Base-by-base conservation (phyloP, 2,888 invertebrate genomes). In the Chrysotoxum bicinctum region DNA sequence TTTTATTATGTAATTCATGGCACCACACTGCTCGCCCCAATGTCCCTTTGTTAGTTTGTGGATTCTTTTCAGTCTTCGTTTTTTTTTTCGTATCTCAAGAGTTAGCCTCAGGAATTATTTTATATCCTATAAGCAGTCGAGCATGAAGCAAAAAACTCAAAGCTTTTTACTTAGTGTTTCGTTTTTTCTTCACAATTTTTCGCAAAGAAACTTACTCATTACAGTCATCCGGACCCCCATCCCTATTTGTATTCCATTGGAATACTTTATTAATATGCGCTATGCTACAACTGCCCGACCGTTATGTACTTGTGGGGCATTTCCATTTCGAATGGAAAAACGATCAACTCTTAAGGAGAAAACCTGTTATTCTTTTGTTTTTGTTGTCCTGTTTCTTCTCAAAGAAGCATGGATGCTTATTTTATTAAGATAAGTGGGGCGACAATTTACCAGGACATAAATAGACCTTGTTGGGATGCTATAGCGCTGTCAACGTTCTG, bases 381-480 rank as follows among this genome's bases (percentile, higher is more conserved):
- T 68, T 23, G 23, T 48, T 50, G 32, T 21, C 4, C 9, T 8
- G 9, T 23, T 16, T n/a, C 8, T 32, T 2, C 19, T 21, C 19
- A 54, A 30, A 62, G 54, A 54, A 35, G 52, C 58, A 58, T 45
- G 66, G 75, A 72, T 80, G 58, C 70, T 84, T 76, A 66, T 75
- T 84, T 76, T 84, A 84, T 80, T 80, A 75, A 76, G 80, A 84
- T 84, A 84, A 84, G 80, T 80, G 80, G 75, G 70, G 54, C 69
- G 84, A 80, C 80, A 80, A 66, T 75, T 72, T 68, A 80, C 75
- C 80, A 80, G 58, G 56, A 64, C 74, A 75, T 66, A 75, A 84
- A 84, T 79, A 70, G 64, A 58, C 45, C 12, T 56, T n/a, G 69
- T 70, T 74, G 64, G 74, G 43, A 26, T 54, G 60, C 12, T 19